phyloP scores from a whole-genome alignment of 2,797 vertebrate genomes.

The Borostomias antarcticus region DNA sequence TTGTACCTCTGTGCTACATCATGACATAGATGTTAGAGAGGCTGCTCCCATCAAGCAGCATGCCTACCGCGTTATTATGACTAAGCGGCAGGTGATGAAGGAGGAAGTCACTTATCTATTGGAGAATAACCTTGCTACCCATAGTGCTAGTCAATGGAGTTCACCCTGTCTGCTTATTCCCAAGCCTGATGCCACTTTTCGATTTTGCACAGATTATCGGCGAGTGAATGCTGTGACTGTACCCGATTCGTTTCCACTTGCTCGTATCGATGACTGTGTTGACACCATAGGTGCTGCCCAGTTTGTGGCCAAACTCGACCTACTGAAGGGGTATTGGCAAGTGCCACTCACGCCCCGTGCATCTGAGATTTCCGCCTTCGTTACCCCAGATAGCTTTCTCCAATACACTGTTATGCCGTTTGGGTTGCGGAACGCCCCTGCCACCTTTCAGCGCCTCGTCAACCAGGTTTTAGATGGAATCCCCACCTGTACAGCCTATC shows the following conservation, averaged over 20 bases:
- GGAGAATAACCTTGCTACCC: neutral
- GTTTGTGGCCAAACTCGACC: too few species aligned
- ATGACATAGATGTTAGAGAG: conserved; percentile 14
- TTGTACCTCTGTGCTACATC: neutral
- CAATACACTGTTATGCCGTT: neutral
- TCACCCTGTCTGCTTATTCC: neutral
- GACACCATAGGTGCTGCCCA: too few species aligned
- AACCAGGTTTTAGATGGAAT: neutral
- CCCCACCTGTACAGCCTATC: neutral
- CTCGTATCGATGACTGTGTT: too few species aligned
- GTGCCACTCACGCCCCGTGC: too few species aligned
- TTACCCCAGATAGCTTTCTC: neutral
- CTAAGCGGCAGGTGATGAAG: neutral
- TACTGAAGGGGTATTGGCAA: too few species aligned
- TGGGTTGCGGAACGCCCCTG: neutral
- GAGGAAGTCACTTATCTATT: neutral
- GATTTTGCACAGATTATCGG: too few species aligned
- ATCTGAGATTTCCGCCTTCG: neutral
- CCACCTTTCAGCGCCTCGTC: neutral
- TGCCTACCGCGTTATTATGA: neutral
- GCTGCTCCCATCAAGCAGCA: conserved; percentile 16
- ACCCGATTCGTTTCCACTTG: too few species aligned
- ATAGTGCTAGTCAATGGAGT: conserved; percentile 7
- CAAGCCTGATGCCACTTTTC: conserved; percentile 12
- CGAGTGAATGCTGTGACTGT: too few species aligned